A percentile compares a stretch with the other conserved stretches of the same genome.
Evolutionary conservation across 2,888 invertebrate genomes (phyloP).

Genomic region (Bombylius major): DNA sequence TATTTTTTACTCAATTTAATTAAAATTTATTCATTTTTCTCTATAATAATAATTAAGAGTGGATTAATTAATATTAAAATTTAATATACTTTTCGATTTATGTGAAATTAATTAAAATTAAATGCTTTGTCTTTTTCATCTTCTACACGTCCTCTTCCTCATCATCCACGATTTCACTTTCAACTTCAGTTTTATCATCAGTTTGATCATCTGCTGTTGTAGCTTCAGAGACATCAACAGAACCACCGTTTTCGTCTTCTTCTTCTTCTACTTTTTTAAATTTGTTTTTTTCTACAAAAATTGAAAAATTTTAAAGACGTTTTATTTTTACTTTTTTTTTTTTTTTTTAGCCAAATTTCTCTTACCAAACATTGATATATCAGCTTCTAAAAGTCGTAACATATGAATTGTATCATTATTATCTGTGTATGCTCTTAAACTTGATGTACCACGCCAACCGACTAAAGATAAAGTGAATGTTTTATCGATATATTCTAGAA

Average conservation of each 20-base stretch:
- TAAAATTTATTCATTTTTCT: too few species aligned
- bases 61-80: too few species aligned
- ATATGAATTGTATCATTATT: conserved; percentile 76
- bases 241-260: conserved; percentile 14
- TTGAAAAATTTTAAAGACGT: neutral
- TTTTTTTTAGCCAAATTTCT: conserved; percentile 7
- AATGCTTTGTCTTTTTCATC: neutral
- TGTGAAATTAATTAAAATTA: too few species aligned
- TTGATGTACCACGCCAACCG: conserved; percentile 84
- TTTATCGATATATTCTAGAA: conserved; percentile 49
- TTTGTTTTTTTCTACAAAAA: conserved; percentile 34
- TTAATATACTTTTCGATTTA: too few species aligned
- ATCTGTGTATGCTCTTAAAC: conserved; percentile 79
- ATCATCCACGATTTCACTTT: neutral
- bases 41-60: too few species aligned
- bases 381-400: conserved; percentile 71
- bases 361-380: conserved; percentile 72
- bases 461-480: conserved; percentile 54
- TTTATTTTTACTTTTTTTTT: too few species aligned
- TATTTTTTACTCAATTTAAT: too few species aligned
- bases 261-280: conserved; percentile 48
- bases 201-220: conserved; percentile 4
- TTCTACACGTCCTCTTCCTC: neutral
- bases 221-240: conserved; percentile 16
- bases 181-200: neutral